Evolutionary conservation across 2,888 invertebrate genomes (phyloP).

Genomic region (Phortica magna): DNA sequence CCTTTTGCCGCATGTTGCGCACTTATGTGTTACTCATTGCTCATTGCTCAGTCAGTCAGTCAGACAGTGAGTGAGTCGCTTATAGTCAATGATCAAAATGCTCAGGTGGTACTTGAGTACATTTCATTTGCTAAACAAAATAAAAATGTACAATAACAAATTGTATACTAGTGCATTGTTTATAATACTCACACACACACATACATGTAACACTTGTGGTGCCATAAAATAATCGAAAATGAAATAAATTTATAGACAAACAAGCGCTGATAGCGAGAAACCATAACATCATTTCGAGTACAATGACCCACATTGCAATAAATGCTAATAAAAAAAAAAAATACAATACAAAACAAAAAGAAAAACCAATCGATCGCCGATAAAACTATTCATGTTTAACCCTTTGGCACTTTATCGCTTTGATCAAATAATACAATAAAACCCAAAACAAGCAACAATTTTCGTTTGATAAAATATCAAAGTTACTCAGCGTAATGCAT

Average conservation of each 20-base stretch:
- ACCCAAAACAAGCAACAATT: neutral
- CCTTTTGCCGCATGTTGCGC: neutral
- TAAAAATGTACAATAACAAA: slow-evolving; percentile 11
- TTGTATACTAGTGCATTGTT: slow-evolving; percentile 24
- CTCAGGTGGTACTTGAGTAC: slow-evolving; percentile 64
- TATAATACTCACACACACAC: slow-evolving; percentile 27
- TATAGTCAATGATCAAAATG: slow-evolving; percentile 27
- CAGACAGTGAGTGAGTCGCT: neutral
- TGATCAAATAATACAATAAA: neutral
- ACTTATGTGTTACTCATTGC: neutral
- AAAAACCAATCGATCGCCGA: too few species aligned
- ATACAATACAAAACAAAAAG: neutral
- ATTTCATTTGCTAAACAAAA: slow-evolving; percentile 34
- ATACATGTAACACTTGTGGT: slow-evolving; percentile 16
- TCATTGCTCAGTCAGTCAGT: neutral
- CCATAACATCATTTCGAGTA: slow-evolving; percentile 12
- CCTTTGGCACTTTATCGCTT: neutral
- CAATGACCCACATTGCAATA: slow-evolving; percentile 20
- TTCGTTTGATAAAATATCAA: neutral
- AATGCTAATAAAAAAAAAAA: neutral
- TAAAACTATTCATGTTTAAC: too few species aligned
- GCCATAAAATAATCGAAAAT: slow-evolving; percentile 28
- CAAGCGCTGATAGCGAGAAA: slow-evolving; percentile 29
- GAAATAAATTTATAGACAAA: slow-evolving; percentile 9
- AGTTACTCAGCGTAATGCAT: neutral